A percentile compares a stretch with the other conserved stretches of the same genome.
phyloP scores from a whole-genome alignment of 2,797 vertebrate species.

The Poecilia wingei region DNA sequence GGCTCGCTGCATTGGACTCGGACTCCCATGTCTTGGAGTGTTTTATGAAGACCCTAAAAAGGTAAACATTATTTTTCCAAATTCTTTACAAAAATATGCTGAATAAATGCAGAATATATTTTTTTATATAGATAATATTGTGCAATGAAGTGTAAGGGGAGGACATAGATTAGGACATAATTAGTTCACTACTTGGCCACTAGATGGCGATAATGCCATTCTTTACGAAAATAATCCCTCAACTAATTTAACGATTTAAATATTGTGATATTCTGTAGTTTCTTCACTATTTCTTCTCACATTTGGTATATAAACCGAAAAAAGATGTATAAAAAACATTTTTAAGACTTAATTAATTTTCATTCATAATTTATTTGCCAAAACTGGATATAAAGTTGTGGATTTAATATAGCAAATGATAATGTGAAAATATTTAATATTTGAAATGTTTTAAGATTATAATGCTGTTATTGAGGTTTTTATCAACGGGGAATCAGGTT shows the following conservation, averaged over 20 bases:
- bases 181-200: slow-evolving; percentile 19
- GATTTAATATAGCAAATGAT: not conserved
- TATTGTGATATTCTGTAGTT: not conserved
- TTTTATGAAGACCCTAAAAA: slow-evolving; percentile 88
- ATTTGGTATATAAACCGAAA: not conserved
- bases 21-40: slow-evolving; percentile 83
- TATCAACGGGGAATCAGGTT: not conserved
- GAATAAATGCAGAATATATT: not conserved
- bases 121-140: not conserved
- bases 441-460: not conserved
- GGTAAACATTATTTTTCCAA: slow-evolving; percentile 52
- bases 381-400: not conserved
- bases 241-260: not conserved
- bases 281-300: not conserved
- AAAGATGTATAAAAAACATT: not conserved
- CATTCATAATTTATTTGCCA: not conserved
- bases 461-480: not conserved
- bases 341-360: not conserved
- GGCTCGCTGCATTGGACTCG: slow-evolving; percentile 85
- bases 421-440: not conserved
- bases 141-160: not conserved
- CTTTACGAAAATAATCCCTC: not conserved
- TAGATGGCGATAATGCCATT: slow-evolving; percentile 66
- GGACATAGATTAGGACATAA: not conserved
- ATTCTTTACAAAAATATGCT: not conserved